Evolutionary conservation across 2,113 vertebrate species (phyloP).

Genomic region (Rostratula benghalensis): DNA sequence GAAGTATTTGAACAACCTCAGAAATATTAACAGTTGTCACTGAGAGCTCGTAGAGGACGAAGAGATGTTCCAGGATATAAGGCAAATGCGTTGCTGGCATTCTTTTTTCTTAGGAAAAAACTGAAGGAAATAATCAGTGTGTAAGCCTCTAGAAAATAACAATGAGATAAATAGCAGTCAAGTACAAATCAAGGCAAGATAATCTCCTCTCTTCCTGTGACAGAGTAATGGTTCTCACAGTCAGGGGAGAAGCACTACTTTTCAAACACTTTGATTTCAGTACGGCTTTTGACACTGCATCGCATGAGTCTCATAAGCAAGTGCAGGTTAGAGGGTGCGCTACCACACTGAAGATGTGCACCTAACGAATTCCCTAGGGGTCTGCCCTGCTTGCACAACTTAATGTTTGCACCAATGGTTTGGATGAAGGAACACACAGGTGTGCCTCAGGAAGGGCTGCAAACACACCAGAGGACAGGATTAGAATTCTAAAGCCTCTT

Average conservation of each 20-base stretch:
- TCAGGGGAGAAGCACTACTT: not conserved
- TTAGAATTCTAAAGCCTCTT: constrained; percentile 10
- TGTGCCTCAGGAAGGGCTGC: not conserved
- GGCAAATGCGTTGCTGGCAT: not conserved
- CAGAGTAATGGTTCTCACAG: not conserved
- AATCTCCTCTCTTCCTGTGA: not conserved
- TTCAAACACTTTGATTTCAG: not conserved
- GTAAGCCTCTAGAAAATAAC: not conserved
- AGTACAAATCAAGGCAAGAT: not conserved
- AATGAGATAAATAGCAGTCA: not conserved
- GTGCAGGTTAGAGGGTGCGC: fast-evolving
- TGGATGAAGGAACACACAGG: not conserved
- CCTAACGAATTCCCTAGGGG: not conserved
- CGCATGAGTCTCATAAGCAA: fast-evolving
- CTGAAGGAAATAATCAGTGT: not conserved
- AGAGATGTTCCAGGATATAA: not conserved
- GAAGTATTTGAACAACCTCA: not conserved
- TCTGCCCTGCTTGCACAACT: not conserved
- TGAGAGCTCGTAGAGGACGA: not conserved
- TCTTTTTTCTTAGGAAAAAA: not conserved
- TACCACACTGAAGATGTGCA: not conserved
- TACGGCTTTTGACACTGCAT: not conserved
- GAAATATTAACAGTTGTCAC: not conserved
- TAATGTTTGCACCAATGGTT: not conserved
- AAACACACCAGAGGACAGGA: not conserved